phyloP scores from a whole-genome alignment of 2,113 vertebrate species.

The Phalacrocorax aristotelis region DNA sequence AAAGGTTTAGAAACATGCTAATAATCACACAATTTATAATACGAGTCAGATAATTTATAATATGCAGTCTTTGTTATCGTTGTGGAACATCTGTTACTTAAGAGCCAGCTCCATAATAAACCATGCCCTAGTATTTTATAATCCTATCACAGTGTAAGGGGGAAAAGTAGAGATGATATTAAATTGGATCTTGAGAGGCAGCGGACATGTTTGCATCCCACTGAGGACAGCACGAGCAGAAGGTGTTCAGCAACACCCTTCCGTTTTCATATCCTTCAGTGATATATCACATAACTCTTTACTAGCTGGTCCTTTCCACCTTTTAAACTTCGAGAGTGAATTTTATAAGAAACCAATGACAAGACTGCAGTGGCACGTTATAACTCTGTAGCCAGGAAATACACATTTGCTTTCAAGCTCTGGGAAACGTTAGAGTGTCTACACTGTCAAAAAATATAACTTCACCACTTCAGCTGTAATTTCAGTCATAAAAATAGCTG shows the following conservation, averaged over 20 bases:
- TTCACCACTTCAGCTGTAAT: neutral
- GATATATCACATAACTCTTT: neutral
- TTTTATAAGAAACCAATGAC: neutral
- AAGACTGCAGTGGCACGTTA: neutral
- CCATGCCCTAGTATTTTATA: neutral
- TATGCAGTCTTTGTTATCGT: neutral
- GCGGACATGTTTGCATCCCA: neutral
- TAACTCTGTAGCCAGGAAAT: neutral
- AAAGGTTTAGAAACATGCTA: neutral
- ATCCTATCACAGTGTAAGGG: neutral
- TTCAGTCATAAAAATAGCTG: neutral
- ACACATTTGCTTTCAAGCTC: neutral
- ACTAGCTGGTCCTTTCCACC: neutral
- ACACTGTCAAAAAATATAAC: neutral
- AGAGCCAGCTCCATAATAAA: neutral
- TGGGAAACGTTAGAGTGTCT: neutral
- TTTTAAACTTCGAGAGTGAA: neutral
- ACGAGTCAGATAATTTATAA: neutral
- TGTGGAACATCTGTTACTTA: slow-evolving; percentile 7
- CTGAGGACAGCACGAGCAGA: neutral
- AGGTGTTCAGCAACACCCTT: neutral
- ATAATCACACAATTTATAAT: neutral
- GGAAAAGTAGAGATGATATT: neutral
- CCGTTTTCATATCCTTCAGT: neutral
- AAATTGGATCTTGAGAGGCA: neutral